These are phyloP conservation scores for Hydropotes inermis DNA, from an alignment of 2,113 vertebrate species.

Conservation along the genomic window DNA sequence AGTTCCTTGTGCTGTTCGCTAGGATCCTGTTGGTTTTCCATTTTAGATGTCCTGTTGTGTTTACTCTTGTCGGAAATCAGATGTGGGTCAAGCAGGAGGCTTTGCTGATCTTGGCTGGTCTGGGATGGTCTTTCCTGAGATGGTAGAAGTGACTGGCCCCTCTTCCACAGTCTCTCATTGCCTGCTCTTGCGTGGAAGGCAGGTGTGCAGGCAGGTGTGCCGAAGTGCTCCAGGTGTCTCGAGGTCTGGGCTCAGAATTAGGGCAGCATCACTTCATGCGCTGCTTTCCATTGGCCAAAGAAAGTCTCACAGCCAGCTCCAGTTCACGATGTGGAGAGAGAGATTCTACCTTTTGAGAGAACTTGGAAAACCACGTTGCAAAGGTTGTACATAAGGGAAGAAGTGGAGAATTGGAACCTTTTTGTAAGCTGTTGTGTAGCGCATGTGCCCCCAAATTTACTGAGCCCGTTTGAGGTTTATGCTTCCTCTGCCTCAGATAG, in stretches of 20 bases:
- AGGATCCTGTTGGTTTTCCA: background rate
- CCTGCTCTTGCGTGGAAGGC: background rate
- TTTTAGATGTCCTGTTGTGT: background rate
- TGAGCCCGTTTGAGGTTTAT: background rate
- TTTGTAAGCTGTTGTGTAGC: background rate
- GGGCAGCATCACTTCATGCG: background rate
- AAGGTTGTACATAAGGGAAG: background rate
- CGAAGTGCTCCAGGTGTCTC: background rate
- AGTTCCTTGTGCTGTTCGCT: background rate
- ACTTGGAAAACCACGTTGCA: background rate
- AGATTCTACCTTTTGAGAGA: background rate
- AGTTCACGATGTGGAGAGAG: background rate
- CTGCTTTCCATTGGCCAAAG: background rate
- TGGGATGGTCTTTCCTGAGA: background rate
- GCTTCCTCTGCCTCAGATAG: background rate
- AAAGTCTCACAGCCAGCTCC: background rate
- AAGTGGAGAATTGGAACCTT: background rate
- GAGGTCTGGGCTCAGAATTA: background rate
- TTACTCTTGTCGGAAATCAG: background rate
- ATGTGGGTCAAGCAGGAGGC: background rate
- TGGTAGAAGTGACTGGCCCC: background rate
- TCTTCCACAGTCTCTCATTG: background rate
- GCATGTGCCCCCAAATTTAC: background rate
- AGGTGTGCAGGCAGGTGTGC: background rate
- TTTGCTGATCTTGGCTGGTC: background rate